These are phyloP conservation scores for Mugil cephalus DNA, from an alignment of 2,113 vertebrate species.

Conservation along the genomic window DNA sequence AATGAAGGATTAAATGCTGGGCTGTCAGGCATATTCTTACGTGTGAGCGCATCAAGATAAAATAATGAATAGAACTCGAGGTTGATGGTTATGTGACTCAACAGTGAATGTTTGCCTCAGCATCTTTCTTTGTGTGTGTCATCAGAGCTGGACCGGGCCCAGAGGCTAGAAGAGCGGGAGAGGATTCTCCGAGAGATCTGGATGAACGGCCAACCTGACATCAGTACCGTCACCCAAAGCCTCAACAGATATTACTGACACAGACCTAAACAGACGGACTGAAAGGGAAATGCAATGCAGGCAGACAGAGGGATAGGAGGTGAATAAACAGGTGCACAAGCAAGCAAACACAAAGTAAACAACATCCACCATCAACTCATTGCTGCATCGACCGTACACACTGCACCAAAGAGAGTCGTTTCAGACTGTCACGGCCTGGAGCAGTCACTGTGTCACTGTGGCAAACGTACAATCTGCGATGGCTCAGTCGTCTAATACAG, in stretches of 20 bases:
- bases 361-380: background rate
- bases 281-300: background rate
- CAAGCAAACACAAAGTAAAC: background rate
- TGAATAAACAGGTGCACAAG: background rate
- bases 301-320: background rate
- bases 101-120: background rate
- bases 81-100: slow-evolving; percentile 28
- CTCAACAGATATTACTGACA: slow-evolving; percentile 91
- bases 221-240: slow-evolving; percentile 88
- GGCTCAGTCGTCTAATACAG: slow-evolving; percentile 1
- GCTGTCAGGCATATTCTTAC: slow-evolving; percentile 2
- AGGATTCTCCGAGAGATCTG: slow-evolving; percentile 92
- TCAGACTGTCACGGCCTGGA: slow-evolving; percentile 14
- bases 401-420: slow-evolving; percentile 33
- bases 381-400: slow-evolving; percentile 7
- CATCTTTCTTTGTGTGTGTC: background rate
- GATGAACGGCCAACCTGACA: slow-evolving; percentile 93
- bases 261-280: background rate
- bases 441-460: background rate
- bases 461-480: slow-evolving; percentile 9
- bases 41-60: background rate
- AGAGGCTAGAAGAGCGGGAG: slow-evolving; percentile 90
- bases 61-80: slow-evolving; percentile 22
- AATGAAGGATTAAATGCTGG: background rate
- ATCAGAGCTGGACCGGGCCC: slow-evolving; percentile 88